phyloP scores from a whole-genome alignment of 2,888 invertebrate species.

The Clanis bilineata region DNA sequence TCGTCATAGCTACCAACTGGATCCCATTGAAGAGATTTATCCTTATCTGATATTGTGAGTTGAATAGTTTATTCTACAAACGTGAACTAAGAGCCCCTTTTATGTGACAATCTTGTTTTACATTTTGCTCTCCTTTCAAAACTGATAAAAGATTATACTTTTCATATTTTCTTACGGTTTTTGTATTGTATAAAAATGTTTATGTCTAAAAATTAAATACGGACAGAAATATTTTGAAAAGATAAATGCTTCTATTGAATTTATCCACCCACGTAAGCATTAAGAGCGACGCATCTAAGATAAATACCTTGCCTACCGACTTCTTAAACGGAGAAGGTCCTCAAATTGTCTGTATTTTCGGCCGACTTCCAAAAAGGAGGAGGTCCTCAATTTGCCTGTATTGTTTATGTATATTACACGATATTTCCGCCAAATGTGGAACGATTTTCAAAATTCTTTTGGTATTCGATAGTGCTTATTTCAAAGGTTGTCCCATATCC shows the following conservation, averaged over 20 bases:
- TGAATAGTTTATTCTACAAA: slow-evolving; percentile 70
- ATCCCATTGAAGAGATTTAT: slow-evolving; percentile 70
- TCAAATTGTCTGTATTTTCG: no score
- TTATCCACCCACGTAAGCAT: background rate
- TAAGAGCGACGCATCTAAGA: background rate
- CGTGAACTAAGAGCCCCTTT: slow-evolving; percentile 52
- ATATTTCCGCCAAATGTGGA: no score
- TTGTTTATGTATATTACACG: no score
- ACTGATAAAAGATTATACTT: slow-evolving; percentile 12
- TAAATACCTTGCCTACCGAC: no score
- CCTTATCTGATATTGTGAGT: slow-evolving; percentile 69
- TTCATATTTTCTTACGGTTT: slow-evolving; percentile 13
- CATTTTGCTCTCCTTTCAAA: slow-evolving; percentile 11
- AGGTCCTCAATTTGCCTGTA: no score
- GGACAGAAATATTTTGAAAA: slow-evolving; percentile 3
- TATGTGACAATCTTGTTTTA: slow-evolving; percentile 56
- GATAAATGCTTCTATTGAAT: slow-evolving; percentile 5
- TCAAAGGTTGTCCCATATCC: no score
- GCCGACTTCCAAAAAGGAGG: no score
- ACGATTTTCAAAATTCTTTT: no score
- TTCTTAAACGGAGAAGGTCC: no score
- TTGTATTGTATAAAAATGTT: slow-evolving; percentile 1
- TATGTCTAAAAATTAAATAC: background rate
- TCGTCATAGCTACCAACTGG: slow-evolving; percentile 65
- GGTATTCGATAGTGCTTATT: no score